These are phyloP conservation scores for Galaxias olidus DNA, from an alignment of 2,797 vertebrate species.

Conservation along the genomic window DNA sequence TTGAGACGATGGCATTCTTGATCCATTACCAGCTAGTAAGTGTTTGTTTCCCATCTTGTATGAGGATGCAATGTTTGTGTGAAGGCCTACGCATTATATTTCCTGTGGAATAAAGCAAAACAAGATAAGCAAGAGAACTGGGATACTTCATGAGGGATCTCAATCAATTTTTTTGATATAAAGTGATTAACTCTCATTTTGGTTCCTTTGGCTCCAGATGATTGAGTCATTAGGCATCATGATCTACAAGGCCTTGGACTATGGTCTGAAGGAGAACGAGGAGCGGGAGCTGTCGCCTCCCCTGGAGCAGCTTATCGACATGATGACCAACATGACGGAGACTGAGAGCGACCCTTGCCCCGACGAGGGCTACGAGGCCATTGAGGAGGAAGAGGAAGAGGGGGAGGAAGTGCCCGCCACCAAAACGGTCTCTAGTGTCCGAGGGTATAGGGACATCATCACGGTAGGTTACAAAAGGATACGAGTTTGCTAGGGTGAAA, in stretches of 20 bases:
- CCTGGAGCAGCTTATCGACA: conserved; percentile 91
- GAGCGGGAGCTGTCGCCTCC: conserved; percentile 95
- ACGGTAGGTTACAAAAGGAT: conserved; percentile 69
- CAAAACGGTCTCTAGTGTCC: conserved; percentile 67
- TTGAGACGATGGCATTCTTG: no score
- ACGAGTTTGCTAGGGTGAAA: no score
- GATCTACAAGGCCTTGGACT: conserved; percentile 99
- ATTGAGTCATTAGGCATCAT: conserved; percentile 95
- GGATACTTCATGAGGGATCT: no score
- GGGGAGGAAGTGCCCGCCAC: conserved; percentile 49
- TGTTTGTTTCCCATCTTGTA: no score
- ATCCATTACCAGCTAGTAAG: no score
- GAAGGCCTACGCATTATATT: no score
- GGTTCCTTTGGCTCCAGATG: conserved; percentile 70
- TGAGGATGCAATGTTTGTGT: no score
- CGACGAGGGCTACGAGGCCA: conserved; percentile 95
- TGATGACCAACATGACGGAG: conserved; percentile 88
- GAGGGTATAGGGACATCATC: conserved; percentile 85
- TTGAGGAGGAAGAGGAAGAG: conserved; percentile 86
- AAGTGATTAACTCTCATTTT: neutral
- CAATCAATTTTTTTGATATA: no score
- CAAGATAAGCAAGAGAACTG: no score
- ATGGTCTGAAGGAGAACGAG: conserved; percentile 93
- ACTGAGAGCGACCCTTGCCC: conserved; percentile 79
- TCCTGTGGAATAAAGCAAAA: no score